Evolutionary conservation across 2,797 vertebrate genomes (phyloP).

Genomic region (Odontamblyopus lacepedii): DNA sequence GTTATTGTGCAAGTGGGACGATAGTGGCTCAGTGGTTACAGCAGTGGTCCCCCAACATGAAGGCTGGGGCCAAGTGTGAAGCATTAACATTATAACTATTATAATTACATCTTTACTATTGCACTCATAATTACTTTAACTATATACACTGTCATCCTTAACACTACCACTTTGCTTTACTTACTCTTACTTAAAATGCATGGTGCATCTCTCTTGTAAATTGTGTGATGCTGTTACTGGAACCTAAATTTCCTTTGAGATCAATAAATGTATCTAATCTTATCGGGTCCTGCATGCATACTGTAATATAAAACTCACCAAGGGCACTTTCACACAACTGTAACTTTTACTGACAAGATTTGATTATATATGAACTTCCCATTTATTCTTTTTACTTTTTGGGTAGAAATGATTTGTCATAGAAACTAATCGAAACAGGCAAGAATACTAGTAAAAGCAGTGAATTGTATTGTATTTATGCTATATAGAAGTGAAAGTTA

Average conservation of each 20-base stretch:
- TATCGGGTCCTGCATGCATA: neutral
- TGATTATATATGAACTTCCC: neutral
- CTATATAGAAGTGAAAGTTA: neutral
- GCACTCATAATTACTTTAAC: too few species aligned
- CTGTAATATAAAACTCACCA: neutral
- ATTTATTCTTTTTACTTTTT: neutral
- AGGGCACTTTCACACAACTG: neutral
- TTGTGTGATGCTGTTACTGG: neutral
- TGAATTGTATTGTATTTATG: neutral
- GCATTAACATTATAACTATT: too few species aligned
- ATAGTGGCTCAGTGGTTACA: too few species aligned
- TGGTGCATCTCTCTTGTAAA: neutral
- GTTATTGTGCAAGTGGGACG: neutral
- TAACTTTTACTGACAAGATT: neutral
- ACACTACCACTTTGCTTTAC: neutral
- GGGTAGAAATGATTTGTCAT: neutral
- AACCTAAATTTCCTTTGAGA: constrained; percentile 8
- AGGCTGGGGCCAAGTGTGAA: too few species aligned
- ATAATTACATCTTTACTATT: too few species aligned
- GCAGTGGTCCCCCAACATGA: too few species aligned
- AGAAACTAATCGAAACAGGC: neutral
- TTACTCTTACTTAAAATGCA: neutral
- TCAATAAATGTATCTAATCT: neutral
- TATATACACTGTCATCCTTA: neutral
- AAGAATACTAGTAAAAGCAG: neutral